Percentiles rank a stretch among this genome's conserved stretches.
Conservation (phyloP, 2,113 vertebrate species). For the Caracal caracal region DNA sequence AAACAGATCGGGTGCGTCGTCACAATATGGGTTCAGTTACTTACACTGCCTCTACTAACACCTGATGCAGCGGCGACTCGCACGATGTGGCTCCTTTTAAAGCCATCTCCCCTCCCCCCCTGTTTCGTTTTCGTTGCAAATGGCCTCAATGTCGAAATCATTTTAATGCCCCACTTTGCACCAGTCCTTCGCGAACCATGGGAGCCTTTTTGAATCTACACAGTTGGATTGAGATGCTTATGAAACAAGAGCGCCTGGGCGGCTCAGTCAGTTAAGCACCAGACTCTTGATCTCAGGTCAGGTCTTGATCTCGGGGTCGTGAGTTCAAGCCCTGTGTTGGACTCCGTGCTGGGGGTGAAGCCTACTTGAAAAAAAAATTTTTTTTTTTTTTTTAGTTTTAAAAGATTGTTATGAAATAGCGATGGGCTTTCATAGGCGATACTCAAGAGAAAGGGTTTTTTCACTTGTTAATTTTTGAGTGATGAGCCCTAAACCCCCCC, state of each 20-base stretch:
- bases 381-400: too few species aligned
- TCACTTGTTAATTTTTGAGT: background rate
- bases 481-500: background rate
- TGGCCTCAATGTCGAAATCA: background rate
- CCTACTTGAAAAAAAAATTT: too few species aligned
- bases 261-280: too few species aligned
- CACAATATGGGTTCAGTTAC: fast-evolving
- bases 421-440: background rate
- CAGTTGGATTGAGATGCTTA: background rate
- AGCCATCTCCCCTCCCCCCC: background rate
- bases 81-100: background rate
- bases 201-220: conserved; percentile 36
- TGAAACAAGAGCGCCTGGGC: too few species aligned
- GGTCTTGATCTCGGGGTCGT: too few species aligned
- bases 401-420: background rate
- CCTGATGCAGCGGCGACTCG: background rate
- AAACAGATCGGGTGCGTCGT: fast-evolving
- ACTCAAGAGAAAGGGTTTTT: background rate
- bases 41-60: background rate
- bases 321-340: too few species aligned
- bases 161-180: background rate
- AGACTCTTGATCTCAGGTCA: too few species aligned
- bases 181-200: background rate
- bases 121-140: background rate
- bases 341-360: too few species aligned